Base-by-base conservation (phyloP, 2,797 vertebrate genomes). In the Siniperca undulata region DNA sequence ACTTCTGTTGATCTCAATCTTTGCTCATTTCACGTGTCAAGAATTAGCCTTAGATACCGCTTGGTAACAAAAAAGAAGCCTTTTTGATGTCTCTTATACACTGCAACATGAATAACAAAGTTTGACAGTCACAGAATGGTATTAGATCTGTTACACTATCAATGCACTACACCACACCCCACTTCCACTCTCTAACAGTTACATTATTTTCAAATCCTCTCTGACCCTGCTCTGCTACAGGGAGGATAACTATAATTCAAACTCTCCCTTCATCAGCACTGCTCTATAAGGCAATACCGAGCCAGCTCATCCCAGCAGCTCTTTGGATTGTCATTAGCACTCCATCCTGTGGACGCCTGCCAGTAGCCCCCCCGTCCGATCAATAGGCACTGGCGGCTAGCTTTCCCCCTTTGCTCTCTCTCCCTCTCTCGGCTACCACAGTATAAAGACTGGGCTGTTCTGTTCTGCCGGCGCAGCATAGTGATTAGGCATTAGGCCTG, bases 401-500 rank as follows among this genome's bases (percentile, higher is more conserved):
- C 92, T 91, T 88, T 85, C 84, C 90, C 86, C 65, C 84, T 20
- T 58, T 77, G 60, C 71, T 68, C 86, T 70, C 87, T 83, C 86
- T 58, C 81, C 44, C 62, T 80, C 84, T 90, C 85, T 79, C 66
- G 24, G 72, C 86, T 50, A 78, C 72, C 84, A 90, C 91, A 80
- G 85, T 85, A 90, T 86, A 91, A 93, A 92, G 90, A 92, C 89
- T 69, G 50, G 50, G 50, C 50, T 52, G 89, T 48, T 89, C 91
- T 88, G 86, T 95, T 94, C 89, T 93, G 93, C 91, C 90, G 74
- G 86, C 89, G 24, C 92, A 93, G 94, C 92, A 90, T 80, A 91
- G 91, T 92, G 94, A 95, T 94, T 94, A 93, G 91, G 90, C 91
- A 92, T 94, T 93, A 92, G 92, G 86, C 92, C 89, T 60, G 87